A percentile compares a stretch with the other conserved stretches of the same genome.
Evolutionary conservation across 2,888 invertebrate species (phyloP).

Genomic region (Aricia artaxerxes): DNA sequence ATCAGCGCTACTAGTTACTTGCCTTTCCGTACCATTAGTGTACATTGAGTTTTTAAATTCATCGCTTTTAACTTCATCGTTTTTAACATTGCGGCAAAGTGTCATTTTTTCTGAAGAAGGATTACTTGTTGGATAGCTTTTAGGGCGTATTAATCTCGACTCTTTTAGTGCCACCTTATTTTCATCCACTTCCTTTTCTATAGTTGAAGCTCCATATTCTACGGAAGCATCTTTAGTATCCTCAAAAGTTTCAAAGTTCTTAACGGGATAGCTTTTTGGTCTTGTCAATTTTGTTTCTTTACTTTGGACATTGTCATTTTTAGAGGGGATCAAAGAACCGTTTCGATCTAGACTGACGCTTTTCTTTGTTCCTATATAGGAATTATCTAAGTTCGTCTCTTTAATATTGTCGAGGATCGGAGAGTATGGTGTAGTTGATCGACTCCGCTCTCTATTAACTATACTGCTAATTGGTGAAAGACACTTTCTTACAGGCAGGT

Average conservation of each 20-base stretch:
- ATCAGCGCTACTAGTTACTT: constrained; percentile 47
- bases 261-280: constrained; percentile 82
- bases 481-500: constrained; percentile 54
- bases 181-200: constrained; percentile 40
- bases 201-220: constrained; percentile 43
- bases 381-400: constrained; percentile 62
- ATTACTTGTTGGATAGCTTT: constrained; percentile 81
- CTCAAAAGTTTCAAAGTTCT: constrained; percentile 59
- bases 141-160: constrained; percentile 78
- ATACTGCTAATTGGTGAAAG: constrained; percentile 62
- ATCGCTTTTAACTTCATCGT: constrained; percentile 57
- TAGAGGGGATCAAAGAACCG: constrained; percentile 23
- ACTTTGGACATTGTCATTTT: constrained; percentile 46
- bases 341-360: constrained; percentile 16
- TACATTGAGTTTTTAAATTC: constrained; percentile 49
- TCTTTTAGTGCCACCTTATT: constrained; percentile 57
- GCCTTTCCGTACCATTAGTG: constrained; percentile 42
- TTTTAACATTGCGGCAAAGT: constrained; percentile 53
- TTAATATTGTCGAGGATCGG: constrained; percentile 76
- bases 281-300: constrained; percentile 72
- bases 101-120: constrained; percentile 70
- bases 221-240: constrained; percentile 50
- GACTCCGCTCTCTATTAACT: constrained; percentile 65
- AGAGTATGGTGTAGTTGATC: constrained; percentile 74
- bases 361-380: constrained; percentile 34